Evolutionary conservation across 2,113 vertebrate species (phyloP), one percentile per base, ranked within the genome.

Genomic region (Eptatretus burgeri): DNA sequence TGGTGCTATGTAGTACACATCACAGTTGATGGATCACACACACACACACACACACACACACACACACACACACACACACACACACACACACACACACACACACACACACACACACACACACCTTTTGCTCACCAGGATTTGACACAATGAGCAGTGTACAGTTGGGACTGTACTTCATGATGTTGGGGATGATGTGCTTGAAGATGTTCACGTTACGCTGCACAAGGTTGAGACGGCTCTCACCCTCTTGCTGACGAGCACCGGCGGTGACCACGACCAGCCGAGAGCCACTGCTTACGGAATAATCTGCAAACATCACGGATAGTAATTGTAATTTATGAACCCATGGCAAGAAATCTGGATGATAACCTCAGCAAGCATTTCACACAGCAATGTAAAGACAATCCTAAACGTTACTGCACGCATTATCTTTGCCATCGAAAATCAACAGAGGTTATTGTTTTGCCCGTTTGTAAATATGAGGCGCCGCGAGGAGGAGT

Each of bases 191-290:
- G 60, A 96, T 93, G 70, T 81, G 77, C 63, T 83, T 94, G 77
- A 94, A 98, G 72, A 98, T 84, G 3, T 82, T 84, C 56, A 95
- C 84, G 2, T 98, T 98, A 66, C 91, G 83, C 75, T 98, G 89
- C 18, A 98, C 87, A 70, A 95, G 75, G 69, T 95, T 88, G 51
- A 98, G 79, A 2, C 87, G 82, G 66, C 81, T 93, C 77, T 98
- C 91, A 0, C 91, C 91, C 65, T 98, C 91, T 70, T 98, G 91
- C 71, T 95, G 91, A 9, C 91, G 83, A 5, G 93, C 91, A 0
- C 89, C 89, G 0, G 89, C 91, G 0, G 87, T 91, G 17, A 95
- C 78, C 64, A 98, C 80, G 9, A 95, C 89, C 1, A 98, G 75
- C 67, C 76, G 89, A 4, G 91, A 98, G 71, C 87, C 82, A 49